Evolutionary conservation across 2,797 vertebrate genomes (phyloP), one percentile per base, ranked within the genome.

Genomic region (Lagocephalus sceleratus): DNA sequence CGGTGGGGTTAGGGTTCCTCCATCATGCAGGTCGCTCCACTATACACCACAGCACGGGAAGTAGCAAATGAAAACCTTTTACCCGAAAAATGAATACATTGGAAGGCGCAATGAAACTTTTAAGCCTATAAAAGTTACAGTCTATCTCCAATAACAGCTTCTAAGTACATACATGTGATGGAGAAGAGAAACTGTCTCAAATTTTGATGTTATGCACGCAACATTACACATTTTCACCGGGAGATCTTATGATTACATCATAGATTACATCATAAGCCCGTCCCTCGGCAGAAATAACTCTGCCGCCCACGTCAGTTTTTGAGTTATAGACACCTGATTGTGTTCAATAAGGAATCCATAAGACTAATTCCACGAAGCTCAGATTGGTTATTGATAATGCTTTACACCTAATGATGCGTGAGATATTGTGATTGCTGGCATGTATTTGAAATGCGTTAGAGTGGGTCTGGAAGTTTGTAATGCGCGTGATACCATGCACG

Each of bases 271-370:
- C 56, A 61, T 48, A 58, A 63, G 57, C 61, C 15, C 3, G 67
- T 58, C 70, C 39, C 76, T 81, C 57, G 75, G 73, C 69, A 81
- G 57, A 79, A 73, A 71, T 67, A 3, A 59, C 70, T 71, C 52
- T 74, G 73, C 63, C 68, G 79, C 78, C 75, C 65, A 72, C 70
- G 73, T 51, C 57, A 52, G 61, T 43, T 78, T 78, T 66, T 73
- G 63, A 79, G 63, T 73, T 74, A 75, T 69, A 61, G 66, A 70
- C 0, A 47, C 53, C 50, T 74, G 66, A 80, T 76, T 78, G 79
- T 70, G 57, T 64, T 78, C 72, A 76, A 83, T 79, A 80, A 71
- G 60, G 20, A 78, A 86, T 84, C 79, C 70, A 83, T 85, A 41
- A 43, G 75, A 81, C 80, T 85, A 83, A 88, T 87, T 85, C 82